Conservation (phyloP, 1,140 invertebrate species). For the Drosophila truncata region DNA sequence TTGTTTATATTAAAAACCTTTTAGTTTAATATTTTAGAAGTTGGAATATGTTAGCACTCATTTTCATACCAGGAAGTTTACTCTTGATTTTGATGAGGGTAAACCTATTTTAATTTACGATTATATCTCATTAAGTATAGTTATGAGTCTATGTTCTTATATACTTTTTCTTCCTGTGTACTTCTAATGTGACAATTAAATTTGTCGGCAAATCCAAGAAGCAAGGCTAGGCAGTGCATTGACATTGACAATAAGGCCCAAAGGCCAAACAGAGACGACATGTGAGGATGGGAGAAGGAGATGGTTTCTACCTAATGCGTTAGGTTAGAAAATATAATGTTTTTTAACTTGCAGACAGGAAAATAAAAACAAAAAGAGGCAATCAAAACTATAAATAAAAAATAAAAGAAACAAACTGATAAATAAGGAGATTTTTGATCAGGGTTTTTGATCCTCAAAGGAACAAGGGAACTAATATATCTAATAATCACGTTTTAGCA, state of each 20-base stretch:
- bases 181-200: conserved; percentile 73
- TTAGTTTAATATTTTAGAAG: too few relatives aligned
- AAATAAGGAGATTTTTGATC: conserved; percentile 8
- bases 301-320: conserved; percentile 14
- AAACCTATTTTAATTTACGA: not conserved
- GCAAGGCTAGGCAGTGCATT: conserved; percentile 33
- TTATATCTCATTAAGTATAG: not conserved
- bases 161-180: not conserved
- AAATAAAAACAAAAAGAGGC: conserved; percentile 6
- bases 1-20: too few relatives aligned
- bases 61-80: too few relatives aligned
- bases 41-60: too few relatives aligned
- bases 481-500: too few relatives aligned
- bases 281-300: not conserved
- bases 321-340: conserved; percentile 12
- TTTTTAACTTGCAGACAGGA: not conserved
- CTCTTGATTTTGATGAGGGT: not conserved
- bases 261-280: conserved; percentile 21
- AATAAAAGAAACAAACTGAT: conserved; percentile 1
- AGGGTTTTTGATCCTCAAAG: conserved; percentile 36
- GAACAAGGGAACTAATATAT: not conserved
- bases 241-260: conserved; percentile 34
- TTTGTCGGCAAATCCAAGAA: conserved; percentile 35
- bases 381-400: not conserved
- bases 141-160: not conserved